Percentiles rank a stretch among this genome's conserved stretches.
These are phyloP conservation scores for Muntiacus muntjak DNA, from an alignment of 2,113 vertebrate species.

Conservation along the genomic window DNA sequence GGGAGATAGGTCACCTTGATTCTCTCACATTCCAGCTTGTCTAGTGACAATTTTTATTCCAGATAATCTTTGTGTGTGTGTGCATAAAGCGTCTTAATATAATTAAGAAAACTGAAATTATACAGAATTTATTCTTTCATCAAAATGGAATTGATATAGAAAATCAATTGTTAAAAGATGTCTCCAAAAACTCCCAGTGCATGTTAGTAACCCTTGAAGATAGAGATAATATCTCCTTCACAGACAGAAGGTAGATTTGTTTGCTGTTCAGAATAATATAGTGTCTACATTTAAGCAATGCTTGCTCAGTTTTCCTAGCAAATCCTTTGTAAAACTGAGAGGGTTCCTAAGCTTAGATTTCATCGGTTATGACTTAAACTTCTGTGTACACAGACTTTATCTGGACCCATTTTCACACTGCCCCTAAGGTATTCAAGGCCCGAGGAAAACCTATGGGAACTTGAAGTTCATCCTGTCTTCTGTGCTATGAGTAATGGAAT, in stretches of 20 bases:
- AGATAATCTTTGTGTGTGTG: background rate
- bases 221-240: background rate
- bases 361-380: background rate
- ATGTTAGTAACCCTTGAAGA: background rate
- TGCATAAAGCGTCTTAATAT: background rate
- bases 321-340: background rate
- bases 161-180: background rate
- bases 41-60: background rate
- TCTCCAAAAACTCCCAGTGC: background rate
- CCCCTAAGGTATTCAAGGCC: fast-evolving
- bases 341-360: background rate
- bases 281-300: background rate
- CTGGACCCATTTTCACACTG: background rate
- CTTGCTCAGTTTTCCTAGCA: background rate
- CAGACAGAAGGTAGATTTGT: background rate
- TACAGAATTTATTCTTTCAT: background rate
- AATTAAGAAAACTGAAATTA: background rate
- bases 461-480: background rate
- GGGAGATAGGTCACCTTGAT: background rate
- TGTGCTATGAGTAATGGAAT: background rate
- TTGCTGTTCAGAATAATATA: background rate
- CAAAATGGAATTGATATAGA: background rate
- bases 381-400: background rate
- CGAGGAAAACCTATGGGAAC: background rate
- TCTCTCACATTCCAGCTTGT: background rate